These are phyloP conservation scores for Xiphophorus couchianus DNA, from an alignment of 2,113 vertebrate species.

Conservation along the genomic window DNA sequence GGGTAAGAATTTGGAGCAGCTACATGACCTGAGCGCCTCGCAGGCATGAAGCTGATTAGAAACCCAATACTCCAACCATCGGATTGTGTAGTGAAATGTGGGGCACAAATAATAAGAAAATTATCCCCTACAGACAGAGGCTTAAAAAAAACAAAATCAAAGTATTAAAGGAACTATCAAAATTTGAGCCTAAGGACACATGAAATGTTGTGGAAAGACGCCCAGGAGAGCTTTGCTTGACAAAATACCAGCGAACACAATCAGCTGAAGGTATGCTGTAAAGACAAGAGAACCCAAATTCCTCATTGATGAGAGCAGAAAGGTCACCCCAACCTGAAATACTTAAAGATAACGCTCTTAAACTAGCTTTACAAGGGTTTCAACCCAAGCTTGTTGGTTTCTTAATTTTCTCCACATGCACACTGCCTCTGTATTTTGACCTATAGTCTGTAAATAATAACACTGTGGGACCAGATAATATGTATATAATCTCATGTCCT, in stretches of 20 bases:
- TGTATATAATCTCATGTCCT: no score
- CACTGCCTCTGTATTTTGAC: not conserved
- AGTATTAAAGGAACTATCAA: no score
- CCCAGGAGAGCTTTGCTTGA: not conserved
- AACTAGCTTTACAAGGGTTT: not conserved
- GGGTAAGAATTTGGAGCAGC: not conserved
- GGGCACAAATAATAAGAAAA: not conserved
- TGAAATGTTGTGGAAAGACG: not conserved
- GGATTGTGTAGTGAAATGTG: not conserved
- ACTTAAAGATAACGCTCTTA: not conserved
- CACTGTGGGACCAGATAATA: no score
- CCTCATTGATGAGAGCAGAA: not conserved
- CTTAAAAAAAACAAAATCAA: not conserved
- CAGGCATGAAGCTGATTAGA: not conserved
- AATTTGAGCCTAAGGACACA: not conserved
- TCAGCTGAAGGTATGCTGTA: not conserved
- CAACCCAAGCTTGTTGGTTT: not conserved
- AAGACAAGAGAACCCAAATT: not conserved
- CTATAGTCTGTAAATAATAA: no score
- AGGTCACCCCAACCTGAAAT: not conserved
- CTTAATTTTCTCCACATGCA: not conserved
- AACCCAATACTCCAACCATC: not conserved
- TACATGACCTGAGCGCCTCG: not conserved
- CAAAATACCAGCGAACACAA: not conserved
- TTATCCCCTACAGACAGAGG: not conserved